Conservation (phyloP, 2,113 vertebrate species). For the Bombycilla garrulus region DNA sequence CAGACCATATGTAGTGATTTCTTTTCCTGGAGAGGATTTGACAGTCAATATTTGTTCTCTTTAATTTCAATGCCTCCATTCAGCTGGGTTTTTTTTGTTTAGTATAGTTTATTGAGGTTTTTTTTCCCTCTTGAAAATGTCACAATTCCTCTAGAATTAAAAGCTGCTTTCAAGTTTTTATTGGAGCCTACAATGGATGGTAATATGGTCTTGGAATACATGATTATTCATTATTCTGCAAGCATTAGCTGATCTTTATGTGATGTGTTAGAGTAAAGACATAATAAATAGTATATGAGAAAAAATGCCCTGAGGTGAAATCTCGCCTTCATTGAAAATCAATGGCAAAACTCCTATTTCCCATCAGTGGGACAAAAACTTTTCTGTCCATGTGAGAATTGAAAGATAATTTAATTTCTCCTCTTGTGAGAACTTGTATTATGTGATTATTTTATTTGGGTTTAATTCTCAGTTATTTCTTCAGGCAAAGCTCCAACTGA, state of each 20-base stretch:
- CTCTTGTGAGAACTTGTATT: background rate
- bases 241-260: background rate
- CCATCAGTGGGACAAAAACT: background rate
- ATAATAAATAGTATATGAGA: background rate
- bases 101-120: background rate
- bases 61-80: background rate
- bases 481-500: slow-evolving; percentile 17
- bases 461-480: slow-evolving; percentile 47
- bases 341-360: background rate
- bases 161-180: background rate
- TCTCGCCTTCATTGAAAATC: background rate
- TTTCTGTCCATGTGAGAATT: background rate
- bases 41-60: background rate
- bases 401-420: background rate
- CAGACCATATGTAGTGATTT: background rate
- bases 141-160: background rate
- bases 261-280: background rate
- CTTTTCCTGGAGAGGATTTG: background rate
- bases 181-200: background rate
- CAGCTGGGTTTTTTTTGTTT: background rate
- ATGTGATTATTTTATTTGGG: slow-evolving; percentile 8
- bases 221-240: background rate
- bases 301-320: background rate
- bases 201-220: background rate
- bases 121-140: background rate